A percentile compares a stretch with the other conserved stretches of the same genome.
phyloP scores from a whole-genome alignment of 1,140 invertebrate species.

The Cherax destructor region DNA sequence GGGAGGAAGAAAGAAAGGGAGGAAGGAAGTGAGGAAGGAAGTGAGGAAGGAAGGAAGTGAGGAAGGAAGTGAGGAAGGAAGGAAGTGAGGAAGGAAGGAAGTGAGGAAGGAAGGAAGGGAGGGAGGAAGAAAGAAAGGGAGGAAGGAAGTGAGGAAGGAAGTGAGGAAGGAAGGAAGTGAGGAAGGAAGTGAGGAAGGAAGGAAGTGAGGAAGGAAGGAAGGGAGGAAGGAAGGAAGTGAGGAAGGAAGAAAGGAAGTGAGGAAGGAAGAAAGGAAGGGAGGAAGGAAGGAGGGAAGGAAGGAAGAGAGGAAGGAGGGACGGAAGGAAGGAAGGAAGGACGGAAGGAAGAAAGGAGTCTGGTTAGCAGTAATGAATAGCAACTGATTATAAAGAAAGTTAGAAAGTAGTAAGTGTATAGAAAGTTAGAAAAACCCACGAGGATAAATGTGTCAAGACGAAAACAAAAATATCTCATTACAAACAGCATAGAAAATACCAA shows the following conservation, averaged over 20 bases:
- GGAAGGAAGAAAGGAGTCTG: too few species aligned
- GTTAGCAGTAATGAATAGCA: too few species aligned
- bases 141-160: background rate
- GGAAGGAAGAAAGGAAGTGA: too few species aligned
- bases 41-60: background rate
- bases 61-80: background rate
- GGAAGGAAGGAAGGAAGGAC: too few species aligned
- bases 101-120: background rate
- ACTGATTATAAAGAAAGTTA: too few species aligned
- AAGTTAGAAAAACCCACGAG: too few species aligned
- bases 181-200: background rate
- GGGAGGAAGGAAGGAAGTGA: background rate
- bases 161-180: background rate
- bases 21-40: background rate
- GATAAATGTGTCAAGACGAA: too few species aligned
- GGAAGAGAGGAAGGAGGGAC: background rate
- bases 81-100: background rate
- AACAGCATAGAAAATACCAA: too few species aligned
- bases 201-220: too few species aligned
- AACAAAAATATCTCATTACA: background rate
- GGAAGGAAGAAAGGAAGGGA: background rate
- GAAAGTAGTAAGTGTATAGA: too few species aligned
- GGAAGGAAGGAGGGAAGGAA: background rate
- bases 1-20: background rate
- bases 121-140: background rate